phyloP scores from a whole-genome alignment of 2,888 invertebrate genomes.

The Perizoma affinitatum region DNA sequence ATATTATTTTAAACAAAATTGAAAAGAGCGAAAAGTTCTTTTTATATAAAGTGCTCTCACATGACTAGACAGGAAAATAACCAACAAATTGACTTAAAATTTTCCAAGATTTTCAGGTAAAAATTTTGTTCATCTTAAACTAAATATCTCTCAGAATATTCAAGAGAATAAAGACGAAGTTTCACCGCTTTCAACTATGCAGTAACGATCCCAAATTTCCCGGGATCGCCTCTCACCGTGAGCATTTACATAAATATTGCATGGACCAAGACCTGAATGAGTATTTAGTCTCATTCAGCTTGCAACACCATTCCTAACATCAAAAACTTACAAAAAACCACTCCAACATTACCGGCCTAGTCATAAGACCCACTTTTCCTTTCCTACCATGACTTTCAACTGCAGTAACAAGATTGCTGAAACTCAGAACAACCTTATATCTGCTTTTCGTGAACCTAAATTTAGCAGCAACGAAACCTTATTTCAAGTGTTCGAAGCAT shows the following conservation, averaged over 20 bases:
- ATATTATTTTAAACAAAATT: not conserved
- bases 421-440: constrained; percentile 21
- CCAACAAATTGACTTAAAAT: constrained; percentile 6
- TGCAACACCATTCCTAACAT: constrained; percentile 36
- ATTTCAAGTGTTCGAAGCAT: constrained; percentile 13
- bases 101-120: constrained; percentile 7
- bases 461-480: constrained; percentile 18
- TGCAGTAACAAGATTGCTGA: constrained; percentile 30
- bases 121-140: constrained; percentile 12
- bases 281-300: constrained; percentile 65
- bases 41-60: not conserved
- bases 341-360: not conserved
- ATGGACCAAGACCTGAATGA: constrained; percentile 59
- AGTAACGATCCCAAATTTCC: constrained; percentile 42
- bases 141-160: constrained; percentile 12
- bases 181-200: constrained; percentile 31
- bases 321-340: constrained; percentile 39
- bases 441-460: constrained; percentile 10
- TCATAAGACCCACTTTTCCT: constrained; percentile 30
- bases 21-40: not conserved
- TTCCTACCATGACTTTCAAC: constrained; percentile 6
- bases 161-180: constrained; percentile 25
- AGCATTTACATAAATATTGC: constrained; percentile 65
- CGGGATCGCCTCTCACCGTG: constrained; percentile 44
- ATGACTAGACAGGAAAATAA: constrained; percentile 17